Evolutionary conservation across 2,113 vertebrate genomes (phyloP).

Genomic region (Malaclemys terrapin): DNA sequence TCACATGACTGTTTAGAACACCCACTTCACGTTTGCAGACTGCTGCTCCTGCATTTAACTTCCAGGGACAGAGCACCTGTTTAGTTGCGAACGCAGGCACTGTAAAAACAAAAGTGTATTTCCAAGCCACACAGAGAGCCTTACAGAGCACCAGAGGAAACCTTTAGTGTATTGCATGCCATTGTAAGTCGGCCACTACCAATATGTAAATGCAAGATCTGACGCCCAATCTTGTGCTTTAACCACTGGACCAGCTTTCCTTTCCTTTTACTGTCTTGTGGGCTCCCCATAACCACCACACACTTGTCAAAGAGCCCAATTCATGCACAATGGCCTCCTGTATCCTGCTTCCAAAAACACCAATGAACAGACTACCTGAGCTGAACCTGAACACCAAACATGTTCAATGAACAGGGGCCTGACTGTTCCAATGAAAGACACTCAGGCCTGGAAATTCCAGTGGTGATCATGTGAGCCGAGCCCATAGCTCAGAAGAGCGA

Average conservation of each 20-base stretch:
- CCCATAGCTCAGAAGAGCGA: neutral
- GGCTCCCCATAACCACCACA: neutral
- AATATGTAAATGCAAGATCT: neutral
- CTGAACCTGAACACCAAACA: neutral
- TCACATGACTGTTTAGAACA: neutral
- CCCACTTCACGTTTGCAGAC: neutral
- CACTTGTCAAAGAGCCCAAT: neutral
- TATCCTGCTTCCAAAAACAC: neutral
- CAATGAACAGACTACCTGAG: neutral
- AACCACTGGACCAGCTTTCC: neutral
- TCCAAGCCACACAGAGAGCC: neutral
- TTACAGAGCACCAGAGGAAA: neutral
- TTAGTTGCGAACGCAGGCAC: neutral
- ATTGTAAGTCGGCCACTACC: neutral
- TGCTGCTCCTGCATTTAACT: neutral
- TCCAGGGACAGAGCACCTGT: neutral
- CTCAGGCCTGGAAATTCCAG: neutral
- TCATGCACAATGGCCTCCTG: neutral
- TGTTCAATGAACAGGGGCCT: neutral
- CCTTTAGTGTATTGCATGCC: neutral
- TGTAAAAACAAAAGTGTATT: neutral
- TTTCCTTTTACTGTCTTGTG: neutral
- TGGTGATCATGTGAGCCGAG: fast-evolving
- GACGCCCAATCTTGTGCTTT: neutral
- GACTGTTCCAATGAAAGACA: neutral